Percentiles rank a stretch among this genome's conserved stretches.
Conservation (phyloP, 2,888 invertebrate genomes). For the Plagodis dolabraria region DNA sequence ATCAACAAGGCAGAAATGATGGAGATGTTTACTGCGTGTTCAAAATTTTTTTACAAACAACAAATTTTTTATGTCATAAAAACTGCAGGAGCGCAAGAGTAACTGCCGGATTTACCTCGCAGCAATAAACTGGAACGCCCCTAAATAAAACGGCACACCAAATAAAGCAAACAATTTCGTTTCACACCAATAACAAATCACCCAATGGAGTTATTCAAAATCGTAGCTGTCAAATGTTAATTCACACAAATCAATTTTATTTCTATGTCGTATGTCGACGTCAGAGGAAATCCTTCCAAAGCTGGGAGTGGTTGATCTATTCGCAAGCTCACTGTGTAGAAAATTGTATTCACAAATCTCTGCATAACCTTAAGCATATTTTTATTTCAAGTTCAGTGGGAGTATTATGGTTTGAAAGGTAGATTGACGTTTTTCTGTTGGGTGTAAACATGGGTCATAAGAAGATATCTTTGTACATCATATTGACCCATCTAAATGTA, state of each 20-base stretch:
- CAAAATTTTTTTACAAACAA: too few species aligned
- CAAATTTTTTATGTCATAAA: too few species aligned
- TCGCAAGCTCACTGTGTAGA: slow-evolving; percentile 56
- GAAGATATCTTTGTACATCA: too few species aligned
- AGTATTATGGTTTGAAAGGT: slow-evolving; percentile 11
- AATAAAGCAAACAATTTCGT: background rate
- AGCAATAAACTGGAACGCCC: too few species aligned
- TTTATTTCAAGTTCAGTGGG: slow-evolving; percentile 36
- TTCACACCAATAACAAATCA: slow-evolving; percentile 8
- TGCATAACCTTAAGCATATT: slow-evolving; percentile 44
- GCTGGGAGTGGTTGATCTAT: slow-evolving; percentile 58
- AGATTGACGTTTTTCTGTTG: too few species aligned
- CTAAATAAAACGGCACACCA: background rate
- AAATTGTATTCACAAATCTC: slow-evolving; percentile 70
- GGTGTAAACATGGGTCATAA: too few species aligned
- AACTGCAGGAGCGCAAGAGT: too few species aligned
- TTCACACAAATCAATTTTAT: slow-evolving; percentile 50
- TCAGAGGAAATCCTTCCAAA: slow-evolving; percentile 62
- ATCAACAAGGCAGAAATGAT: too few species aligned
- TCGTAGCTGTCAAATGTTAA: slow-evolving; percentile 31
- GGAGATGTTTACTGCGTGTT: too few species aligned
- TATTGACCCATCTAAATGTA: too few species aligned
- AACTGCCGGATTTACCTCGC: too few species aligned
- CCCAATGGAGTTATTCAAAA: slow-evolving; percentile 7
- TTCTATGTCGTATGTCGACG: slow-evolving; percentile 59